Evolutionary conservation across 2,888 invertebrate genomes (phyloP), one percentile per base, ranked within the genome.

Genomic region (Archips xylosteana): DNA sequence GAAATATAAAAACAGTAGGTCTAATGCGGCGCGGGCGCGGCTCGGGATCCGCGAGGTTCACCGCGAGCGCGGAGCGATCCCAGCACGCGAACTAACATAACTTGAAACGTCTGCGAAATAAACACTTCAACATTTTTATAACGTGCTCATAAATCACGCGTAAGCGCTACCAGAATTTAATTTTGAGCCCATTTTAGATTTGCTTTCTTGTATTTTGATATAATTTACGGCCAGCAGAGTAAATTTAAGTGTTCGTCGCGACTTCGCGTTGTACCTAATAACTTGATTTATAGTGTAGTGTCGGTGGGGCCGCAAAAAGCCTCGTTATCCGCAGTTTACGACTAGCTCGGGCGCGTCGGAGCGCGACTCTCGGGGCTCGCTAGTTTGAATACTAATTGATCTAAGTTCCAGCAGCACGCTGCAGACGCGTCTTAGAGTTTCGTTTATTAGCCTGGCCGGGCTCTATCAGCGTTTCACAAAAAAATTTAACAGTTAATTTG

Each of bases 251-350:
- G 49, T 45, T 32, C 10, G 36, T 72, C 47, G 62, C 47, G 10
- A 47, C 67, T 15, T 9, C 15, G 67, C 67, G 39, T 57, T 62
- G 47, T 62, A 23, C 23, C 23, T 23, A 32, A 72, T 72, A 72
- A 32, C 47, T 57, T 72, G 15, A 68, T 72, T 63, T 72, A 72
- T 72, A 67, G 62, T 45, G 54, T 36, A 67, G 61, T 54, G 61
- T 54, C 36, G 34, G 12, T 54, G 36, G 23, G 45, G 39, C 10
- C 23, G 54, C 67, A 63, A 68, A 63, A 68, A 72, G 62, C 47
- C 62, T 72, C 57, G 62, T 72, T 72, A 63, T 57, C 72, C 45
- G 71, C 62, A 57, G 69, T 74, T 64, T 74, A 60, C 70, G 70
- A 23, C 23, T 23, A 59, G 45, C 63, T n/a, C 47, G 45, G 42